Evolutionary conservation across 2,888 invertebrate genomes (phyloP).

Genomic region (Drosophila paracracens): DNA sequence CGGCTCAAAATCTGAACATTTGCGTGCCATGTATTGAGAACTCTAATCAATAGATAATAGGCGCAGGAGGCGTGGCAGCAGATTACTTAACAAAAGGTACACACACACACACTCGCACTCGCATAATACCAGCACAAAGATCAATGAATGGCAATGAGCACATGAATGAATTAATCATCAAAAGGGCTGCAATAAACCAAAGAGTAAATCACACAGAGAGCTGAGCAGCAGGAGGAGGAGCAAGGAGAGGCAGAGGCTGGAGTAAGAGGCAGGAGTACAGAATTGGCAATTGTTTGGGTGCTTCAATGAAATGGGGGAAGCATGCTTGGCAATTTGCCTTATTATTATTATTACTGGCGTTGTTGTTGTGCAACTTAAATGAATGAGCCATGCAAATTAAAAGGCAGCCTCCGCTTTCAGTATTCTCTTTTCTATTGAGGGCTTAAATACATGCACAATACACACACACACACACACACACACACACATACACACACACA

Average conservation of each 20-base stretch:
- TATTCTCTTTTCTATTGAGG: neutral
- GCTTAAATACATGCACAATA: conserved; percentile 5
- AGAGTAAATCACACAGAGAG: neutral
- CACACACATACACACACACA: neutral
- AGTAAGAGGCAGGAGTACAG: neutral
- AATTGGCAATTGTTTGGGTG: conserved; percentile 40
- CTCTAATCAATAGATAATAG: conserved; percentile 21
- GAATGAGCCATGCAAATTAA: conserved; percentile 63
- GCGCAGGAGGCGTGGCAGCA: conserved; percentile 29
- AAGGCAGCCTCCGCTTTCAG: conserved; percentile 42
- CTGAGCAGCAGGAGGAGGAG: neutral
- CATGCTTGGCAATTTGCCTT: conserved; percentile 46
- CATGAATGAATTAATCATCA: conserved; percentile 54
- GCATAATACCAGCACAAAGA: conserved; percentile 43
- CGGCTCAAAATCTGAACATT: conserved; percentile 15
- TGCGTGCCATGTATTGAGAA: conserved; percentile 1
- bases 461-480: neutral
- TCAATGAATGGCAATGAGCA: conserved; percentile 61
- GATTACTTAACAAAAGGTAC: conserved; percentile 18
- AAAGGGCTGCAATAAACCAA: conserved; percentile 4
- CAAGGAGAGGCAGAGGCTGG: neutral
- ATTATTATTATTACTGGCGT: conserved; percentile 52
- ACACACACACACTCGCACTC: conserved; percentile 21
- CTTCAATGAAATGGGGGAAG: conserved; percentile 48
- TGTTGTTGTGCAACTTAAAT: conserved; percentile 52